Conservation (phyloP, 2,888 invertebrate genomes). For the Drosophila neonasuta region DNA sequence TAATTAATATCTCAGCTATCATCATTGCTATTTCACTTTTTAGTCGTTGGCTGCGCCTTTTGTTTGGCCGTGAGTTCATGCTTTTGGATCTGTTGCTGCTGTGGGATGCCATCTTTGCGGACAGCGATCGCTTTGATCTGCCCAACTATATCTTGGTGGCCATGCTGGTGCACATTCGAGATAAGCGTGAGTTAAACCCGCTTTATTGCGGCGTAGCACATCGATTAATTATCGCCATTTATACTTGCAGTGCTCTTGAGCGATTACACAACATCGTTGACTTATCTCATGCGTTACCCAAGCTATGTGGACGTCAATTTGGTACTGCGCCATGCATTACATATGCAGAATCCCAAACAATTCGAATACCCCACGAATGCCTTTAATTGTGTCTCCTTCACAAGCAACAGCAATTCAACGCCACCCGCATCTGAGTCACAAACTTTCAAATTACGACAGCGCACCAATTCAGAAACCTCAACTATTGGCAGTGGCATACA, state of each 20-base stretch:
- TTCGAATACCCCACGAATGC: constrained; percentile 80
- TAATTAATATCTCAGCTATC: not conserved
- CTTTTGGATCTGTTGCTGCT: constrained; percentile 89
- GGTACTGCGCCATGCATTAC: constrained; percentile 85
- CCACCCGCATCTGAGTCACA: constrained; percentile 7
- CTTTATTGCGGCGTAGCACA: not conserved
- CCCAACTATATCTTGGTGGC: constrained; percentile 89
- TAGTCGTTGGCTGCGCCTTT: constrained; percentile 91
- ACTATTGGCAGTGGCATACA: constrained; percentile 33
- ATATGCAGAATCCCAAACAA: constrained; percentile 82
- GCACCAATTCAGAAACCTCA: constrained; percentile 54
- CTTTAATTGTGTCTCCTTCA: constrained; percentile 73
- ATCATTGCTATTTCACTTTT: not conserved
- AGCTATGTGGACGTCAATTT: constrained; percentile 85
- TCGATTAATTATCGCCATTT: not conserved
- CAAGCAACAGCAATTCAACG: constrained; percentile 11
- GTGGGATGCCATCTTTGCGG: constrained; percentile 93
- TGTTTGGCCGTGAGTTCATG: constrained; percentile 93
- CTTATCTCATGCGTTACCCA: constrained; percentile 87
- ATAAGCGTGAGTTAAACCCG: constrained; percentile 84
- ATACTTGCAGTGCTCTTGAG: constrained; percentile 83
- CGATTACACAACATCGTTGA: constrained; percentile 86
- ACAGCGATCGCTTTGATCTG: constrained; percentile 84
- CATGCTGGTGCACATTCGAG: constrained; percentile 88
- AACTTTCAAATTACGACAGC: constrained; percentile 11